phyloP scores from a whole-genome alignment of 2,888 invertebrate genomes.

The Epistrophella euchroma region DNA sequence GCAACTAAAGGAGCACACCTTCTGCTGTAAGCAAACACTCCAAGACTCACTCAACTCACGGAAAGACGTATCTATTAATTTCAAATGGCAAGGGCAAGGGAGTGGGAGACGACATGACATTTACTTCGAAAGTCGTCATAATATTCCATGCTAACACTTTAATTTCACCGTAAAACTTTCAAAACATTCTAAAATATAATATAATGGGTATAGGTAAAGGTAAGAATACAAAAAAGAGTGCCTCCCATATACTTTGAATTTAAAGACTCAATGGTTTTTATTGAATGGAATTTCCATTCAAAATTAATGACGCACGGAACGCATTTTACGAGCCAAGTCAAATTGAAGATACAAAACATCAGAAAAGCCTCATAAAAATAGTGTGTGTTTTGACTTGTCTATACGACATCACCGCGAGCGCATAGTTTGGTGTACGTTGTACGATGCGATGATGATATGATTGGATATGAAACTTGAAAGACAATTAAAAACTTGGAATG shows the following conservation, averaged over 20 bases:
- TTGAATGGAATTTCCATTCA: constrained; percentile 44
- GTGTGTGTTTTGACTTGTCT: constrained; percentile 1
- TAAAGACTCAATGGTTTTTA: constrained; percentile 45
- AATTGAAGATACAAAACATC: constrained; percentile 44
- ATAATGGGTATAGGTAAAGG: background rate
- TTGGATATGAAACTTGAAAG: constrained; percentile 34
- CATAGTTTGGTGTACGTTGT: constrained; percentile 33
- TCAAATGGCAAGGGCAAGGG: constrained; percentile 3
- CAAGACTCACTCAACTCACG: background rate
- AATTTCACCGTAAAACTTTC: constrained; percentile 23
- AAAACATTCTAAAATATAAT: constrained; percentile 8
- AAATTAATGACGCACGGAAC: constrained; percentile 46
- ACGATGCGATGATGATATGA: background rate
- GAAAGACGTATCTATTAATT: background rate
- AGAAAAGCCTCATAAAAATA: constrained; percentile 36
- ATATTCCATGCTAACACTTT: constrained; percentile 11
- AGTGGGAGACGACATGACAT: background rate
- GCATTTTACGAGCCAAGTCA: constrained; percentile 44
- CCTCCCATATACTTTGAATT: constrained; percentile 6
- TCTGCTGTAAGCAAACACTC: background rate
- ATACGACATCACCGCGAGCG: constrained; percentile 7
- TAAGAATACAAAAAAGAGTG: background rate
- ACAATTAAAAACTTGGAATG: constrained; percentile 44
- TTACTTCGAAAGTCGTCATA: constrained; percentile 3
- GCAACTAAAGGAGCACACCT: background rate